Base-by-base conservation (phyloP, 1,140 invertebrate genomes). In the Brachionus koreanus region DNA sequence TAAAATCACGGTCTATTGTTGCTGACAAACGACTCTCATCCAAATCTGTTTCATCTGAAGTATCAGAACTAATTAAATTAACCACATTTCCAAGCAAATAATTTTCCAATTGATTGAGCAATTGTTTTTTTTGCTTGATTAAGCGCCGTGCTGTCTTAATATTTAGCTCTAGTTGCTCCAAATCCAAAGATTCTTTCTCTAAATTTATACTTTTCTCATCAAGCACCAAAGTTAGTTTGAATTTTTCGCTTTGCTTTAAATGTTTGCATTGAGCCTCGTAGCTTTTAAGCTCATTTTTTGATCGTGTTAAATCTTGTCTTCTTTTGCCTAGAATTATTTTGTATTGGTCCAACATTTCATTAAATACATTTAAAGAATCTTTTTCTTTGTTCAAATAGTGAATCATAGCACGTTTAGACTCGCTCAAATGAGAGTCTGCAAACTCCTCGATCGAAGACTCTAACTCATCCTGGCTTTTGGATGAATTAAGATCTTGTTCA, bases 351-450 rank as follows among this genome's bases (percentile, higher is more conserved):
- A 79, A 12, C 25, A 79, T 37, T 65, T 79, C 76, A 39, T 79
- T 57, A 10, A n/a, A 25, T 12, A 79, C n/a, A 23, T 42, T 57
- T 12, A 79, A 61, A 2, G 23, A 25, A 23, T 79, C 76, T 65
- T 65, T 79, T 65, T 79, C 76, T 61, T 63, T 79, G 49, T 35
- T 43, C 25, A 79, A 42, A 61, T 25, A 33, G 12, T 79, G 13
- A 23, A 79, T 33, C 33, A 79, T 16, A 2, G 5, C 19, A n/a
- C 19, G 16, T 12, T 74, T 74, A 2, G 69, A 43, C 19, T 74
- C 69, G 69, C 42, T 37, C 37, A 72, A 9, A 72, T 72, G 9
- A 23, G 33, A 39, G 19, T 74, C 43, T 39, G 42, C 9, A 43
- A 74, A 74, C 23, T 46, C 39, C 9, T 74, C 39, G 46, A 46